phyloP scores from a whole-genome alignment of 2,888 invertebrate species.

The Saturnia japonica region DNA sequence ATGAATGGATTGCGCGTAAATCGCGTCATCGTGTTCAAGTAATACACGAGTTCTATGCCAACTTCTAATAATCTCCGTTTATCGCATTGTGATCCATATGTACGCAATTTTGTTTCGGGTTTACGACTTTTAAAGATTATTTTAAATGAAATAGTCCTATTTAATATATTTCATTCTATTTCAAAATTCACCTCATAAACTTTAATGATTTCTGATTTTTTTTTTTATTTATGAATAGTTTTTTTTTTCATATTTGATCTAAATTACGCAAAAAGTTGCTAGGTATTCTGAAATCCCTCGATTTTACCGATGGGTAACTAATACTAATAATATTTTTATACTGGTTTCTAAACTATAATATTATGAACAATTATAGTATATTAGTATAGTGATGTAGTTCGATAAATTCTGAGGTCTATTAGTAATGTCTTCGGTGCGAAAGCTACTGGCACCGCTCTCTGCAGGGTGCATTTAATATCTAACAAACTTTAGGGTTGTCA shows the following conservation, averaged over 20 bases:
- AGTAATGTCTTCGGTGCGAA: constrained; percentile 28
- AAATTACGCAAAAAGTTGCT: neutral
- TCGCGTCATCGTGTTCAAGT: constrained; percentile 39
- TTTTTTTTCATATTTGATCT: no score
- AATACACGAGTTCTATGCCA: constrained; percentile 37
- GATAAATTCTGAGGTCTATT: constrained; percentile 24
- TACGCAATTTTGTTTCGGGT: neutral
- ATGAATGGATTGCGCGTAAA: constrained; percentile 54
- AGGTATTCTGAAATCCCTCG: neutral
- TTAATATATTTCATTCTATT: constrained; percentile 9
- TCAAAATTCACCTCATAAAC: neutral
- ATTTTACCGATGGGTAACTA: neutral
- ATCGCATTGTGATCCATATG: constrained; percentile 19
- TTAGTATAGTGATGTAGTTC: neutral
- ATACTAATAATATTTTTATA: no score
- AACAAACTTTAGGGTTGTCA: constrained; percentile 48
- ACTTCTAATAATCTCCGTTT: constrained; percentile 51
- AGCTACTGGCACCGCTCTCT: constrained; percentile 36
- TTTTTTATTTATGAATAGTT: neutral
- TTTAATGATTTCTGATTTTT: neutral
- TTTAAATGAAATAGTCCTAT: constrained; percentile 5
- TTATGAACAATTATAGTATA: neutral
- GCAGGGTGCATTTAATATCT: constrained; percentile 76
- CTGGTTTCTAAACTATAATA: neutral
- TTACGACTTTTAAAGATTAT: constrained; percentile 1